A percentile compares a stretch with the other conserved stretches of the same genome.
Evolutionary conservation across 2,888 invertebrate genomes (phyloP).

Genomic region (Pristionchus fissidentatus): DNA sequence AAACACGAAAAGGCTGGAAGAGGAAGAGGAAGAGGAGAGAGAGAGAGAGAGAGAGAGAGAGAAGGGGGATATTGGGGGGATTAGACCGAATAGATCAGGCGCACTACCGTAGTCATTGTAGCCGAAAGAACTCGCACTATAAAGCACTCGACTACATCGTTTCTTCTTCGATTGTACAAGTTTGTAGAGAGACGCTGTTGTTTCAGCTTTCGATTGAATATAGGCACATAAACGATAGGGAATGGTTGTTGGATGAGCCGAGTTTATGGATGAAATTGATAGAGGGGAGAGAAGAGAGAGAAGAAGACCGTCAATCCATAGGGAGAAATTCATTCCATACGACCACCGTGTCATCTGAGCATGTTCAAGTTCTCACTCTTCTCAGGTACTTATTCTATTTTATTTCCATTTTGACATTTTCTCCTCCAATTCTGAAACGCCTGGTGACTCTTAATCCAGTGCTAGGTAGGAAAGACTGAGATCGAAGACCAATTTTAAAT

Average conservation of each 20-base stretch:
- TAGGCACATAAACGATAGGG: constrained; percentile 22
- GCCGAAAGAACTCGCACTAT: background rate
- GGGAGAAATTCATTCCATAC: constrained; percentile 22
- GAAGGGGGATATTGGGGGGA: constrained; percentile 18
- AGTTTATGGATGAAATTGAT: constrained; percentile 24
- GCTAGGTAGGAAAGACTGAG: no score
- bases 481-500: no score
- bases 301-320: constrained; percentile 23
- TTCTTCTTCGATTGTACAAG: background rate
- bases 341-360: background rate
- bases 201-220: constrained; percentile 24
- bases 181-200: background rate
- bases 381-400: background rate
- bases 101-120: constrained; percentile 21
- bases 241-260: constrained; percentile 33
- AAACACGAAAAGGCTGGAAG: constrained; percentile 17
- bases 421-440: no score
- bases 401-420: no score
- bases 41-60: constrained; percentile 4
- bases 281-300: constrained; percentile 15
- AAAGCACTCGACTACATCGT: no score
- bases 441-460: no score
- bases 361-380: constrained; percentile 29
- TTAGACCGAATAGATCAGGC: background rate
- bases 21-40: background rate